Conservation (phyloP, 2,113 vertebrate genomes). For the Nothocercus nigrocapillus region DNA sequence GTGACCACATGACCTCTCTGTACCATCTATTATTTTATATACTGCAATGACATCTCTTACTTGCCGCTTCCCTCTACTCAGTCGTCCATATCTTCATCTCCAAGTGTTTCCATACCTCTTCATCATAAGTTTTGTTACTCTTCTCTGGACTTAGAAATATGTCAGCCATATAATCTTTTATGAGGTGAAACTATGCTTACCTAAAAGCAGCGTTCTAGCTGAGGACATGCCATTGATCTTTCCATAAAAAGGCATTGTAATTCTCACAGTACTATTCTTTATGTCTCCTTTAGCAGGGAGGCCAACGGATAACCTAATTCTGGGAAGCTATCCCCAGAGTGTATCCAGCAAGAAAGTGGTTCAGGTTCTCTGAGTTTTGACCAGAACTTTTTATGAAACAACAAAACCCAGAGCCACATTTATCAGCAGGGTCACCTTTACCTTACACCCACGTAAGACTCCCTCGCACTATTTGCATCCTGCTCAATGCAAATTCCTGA, state of each 20-base stretch:
- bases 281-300: conserved; percentile 1
- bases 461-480: not conserved
- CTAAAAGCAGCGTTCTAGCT: conserved; percentile 47
- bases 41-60: conserved; percentile 19
- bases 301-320: conserved; percentile 17
- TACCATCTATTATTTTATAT: conserved; percentile 51
- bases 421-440: not conserved
- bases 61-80: conserved; percentile 35
- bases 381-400: not conserved
- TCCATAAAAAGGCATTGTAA: conserved; percentile 59
- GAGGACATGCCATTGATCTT: conserved; percentile 58
- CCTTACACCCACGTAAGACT: accelerated
- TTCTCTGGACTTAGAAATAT: conserved; percentile 47
- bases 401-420: not conserved
- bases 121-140: conserved; percentile 38
- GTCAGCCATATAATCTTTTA: conserved; percentile 63
- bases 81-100: conserved; percentile 29
- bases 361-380: conserved; percentile 1
- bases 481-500: not conserved
- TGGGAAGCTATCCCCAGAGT: conserved; percentile 42
- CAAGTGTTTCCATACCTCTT: conserved; percentile 29
- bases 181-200: conserved; percentile 56
- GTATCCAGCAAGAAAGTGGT: not conserved
- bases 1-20: not conserved
- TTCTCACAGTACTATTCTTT: conserved; percentile 3